Conservation (phyloP, 23 tunicate genomes). For the Trididemnum clinides region DNA sequence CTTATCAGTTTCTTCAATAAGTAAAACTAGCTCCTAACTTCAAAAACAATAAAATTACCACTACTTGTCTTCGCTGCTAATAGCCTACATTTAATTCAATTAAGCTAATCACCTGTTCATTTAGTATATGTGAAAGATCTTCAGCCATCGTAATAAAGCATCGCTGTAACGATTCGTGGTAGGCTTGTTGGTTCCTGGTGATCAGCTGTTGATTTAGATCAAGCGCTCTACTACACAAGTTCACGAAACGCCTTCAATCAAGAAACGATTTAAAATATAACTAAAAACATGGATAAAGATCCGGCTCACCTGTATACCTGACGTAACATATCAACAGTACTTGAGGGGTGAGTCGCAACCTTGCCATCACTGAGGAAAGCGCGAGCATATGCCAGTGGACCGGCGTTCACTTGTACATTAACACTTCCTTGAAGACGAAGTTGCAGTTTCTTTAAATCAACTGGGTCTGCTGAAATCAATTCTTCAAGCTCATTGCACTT, state of each 20-base stretch:
- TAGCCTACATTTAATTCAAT: too few species aligned
- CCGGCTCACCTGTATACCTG: conserved; percentile 69
- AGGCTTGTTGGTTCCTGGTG: conserved; percentile 69
- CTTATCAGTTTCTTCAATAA: too few species aligned
- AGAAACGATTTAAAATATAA: background rate
- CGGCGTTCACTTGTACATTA: conserved; percentile 97
- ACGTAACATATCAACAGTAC: conserved; percentile 63
- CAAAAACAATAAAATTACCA: too few species aligned
- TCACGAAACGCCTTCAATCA: conserved; percentile 66
- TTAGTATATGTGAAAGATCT: conserved; percentile 72
- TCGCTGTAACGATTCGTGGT: conserved; percentile 56
- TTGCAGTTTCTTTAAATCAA: conserved; percentile 94
- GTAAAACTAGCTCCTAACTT: too few species aligned
- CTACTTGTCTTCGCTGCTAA: too few species aligned
- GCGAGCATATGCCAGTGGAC: conserved; percentile 96
- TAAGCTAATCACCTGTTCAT: conserved; percentile 70
- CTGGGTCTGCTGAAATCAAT: conserved; percentile 46
- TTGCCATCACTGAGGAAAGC: conserved; percentile 87
- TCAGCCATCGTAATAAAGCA: conserved; percentile 71
- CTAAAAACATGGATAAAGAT: background rate
- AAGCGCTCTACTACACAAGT: conserved; percentile 75
- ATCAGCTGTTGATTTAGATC: conserved; percentile 72
- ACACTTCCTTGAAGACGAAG: conserved; percentile 96
- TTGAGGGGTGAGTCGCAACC: conserved; percentile 56
- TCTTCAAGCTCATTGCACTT: conserved; percentile 91